A percentile compares a stretch with the other conserved stretches of the same genome.
Conservation (phyloP, 2,113 vertebrate genomes). For the Oreochromis aureus region DNA sequence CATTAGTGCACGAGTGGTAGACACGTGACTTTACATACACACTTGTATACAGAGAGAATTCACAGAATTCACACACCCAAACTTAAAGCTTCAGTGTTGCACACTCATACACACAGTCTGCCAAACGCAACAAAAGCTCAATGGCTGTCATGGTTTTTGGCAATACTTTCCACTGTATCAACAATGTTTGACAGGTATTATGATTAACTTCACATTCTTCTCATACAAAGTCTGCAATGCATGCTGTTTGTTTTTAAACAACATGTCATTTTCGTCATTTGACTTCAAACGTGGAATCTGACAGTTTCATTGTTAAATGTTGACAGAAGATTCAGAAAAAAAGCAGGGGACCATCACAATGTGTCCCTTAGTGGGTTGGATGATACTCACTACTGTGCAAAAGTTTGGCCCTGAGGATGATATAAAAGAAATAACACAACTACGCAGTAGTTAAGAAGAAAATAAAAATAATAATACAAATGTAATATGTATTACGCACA, state of each 20-base stretch:
- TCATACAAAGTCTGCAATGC: neutral
- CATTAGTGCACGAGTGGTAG: neutral
- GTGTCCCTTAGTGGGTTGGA: neutral
- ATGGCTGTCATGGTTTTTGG: conserved; percentile 30
- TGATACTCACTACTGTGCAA: neutral
- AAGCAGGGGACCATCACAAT: neutral
- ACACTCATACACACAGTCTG: neutral
- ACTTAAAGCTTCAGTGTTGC: neutral
- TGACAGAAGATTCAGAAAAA: neutral
- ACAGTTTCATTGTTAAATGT: neutral
- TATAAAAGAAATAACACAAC: neutral
- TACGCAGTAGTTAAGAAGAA: neutral
- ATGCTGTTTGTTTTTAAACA: neutral
- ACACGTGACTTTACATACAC: conserved; percentile 36
- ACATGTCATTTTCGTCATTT: neutral
- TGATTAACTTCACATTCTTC: neutral
- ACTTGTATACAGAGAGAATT: neutral
- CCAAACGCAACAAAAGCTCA: conserved; percentile 44
- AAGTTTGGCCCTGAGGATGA: neutral
- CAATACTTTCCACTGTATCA: conserved; percentile 8
- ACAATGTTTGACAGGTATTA: conserved; percentile 28
- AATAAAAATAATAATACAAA: neutral
- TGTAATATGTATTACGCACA: too few relatives aligned
- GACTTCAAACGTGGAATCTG: neutral
- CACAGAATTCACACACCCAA: conserved; percentile 28